A percentile compares a stretch with the other conserved stretches of the same genome.
phyloP scores from a whole-genome alignment of 2,113 vertebrate genomes.

The Myiopsitta monachus region DNA sequence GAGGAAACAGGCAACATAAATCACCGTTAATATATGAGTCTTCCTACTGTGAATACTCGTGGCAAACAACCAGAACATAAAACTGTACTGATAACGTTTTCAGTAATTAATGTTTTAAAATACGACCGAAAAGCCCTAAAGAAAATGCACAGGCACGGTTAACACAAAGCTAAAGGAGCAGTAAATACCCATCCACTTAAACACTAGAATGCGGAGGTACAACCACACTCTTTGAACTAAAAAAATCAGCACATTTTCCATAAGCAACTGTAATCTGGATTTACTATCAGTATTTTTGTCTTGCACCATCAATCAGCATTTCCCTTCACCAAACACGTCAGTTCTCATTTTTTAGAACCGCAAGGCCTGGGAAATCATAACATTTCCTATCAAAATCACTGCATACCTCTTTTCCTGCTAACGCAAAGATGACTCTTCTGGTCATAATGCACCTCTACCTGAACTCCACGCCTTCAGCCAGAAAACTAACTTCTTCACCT shows the following conservation, averaged over 20 bases:
- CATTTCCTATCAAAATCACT: background rate
- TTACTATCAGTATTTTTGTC: background rate
- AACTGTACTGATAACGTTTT: background rate
- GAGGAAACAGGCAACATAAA: accelerated
- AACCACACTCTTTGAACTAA: accelerated
- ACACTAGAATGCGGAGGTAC: background rate
- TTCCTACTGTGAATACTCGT: accelerated
- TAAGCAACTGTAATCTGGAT: background rate
- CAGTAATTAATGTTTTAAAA: background rate
- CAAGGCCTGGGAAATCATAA: background rate
- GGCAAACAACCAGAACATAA: background rate
- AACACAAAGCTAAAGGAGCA: background rate
- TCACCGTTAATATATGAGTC: accelerated
- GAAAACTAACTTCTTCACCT: background rate
- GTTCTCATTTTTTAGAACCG: background rate
- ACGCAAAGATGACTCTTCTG: too few relatives aligned
- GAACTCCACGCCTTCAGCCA: background rate
- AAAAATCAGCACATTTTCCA: background rate
- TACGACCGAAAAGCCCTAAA: background rate
- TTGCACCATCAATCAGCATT: background rate
- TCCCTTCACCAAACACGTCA: background rate
- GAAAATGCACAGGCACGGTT: background rate
- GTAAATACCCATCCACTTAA: background rate
- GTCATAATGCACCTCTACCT: background rate
- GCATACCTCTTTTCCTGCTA: background rate